phyloP scores from a whole-genome alignment of 2,888 invertebrate genomes.

The Ophion ventricosus region DNA sequence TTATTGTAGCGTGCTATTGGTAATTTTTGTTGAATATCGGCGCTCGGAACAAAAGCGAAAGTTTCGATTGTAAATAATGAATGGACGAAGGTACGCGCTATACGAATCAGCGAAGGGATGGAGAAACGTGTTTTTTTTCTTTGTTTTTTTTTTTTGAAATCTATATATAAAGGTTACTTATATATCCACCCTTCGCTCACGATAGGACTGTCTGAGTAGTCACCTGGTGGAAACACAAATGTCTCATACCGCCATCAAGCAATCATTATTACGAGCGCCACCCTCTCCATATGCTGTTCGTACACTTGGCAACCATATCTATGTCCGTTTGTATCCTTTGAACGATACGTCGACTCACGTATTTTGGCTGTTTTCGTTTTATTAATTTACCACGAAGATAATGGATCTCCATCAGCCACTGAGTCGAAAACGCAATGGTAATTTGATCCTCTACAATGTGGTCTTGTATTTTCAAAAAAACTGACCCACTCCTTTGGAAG shows the following conservation, averaged over 20 bases:
- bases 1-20: slow-evolving; percentile 22
- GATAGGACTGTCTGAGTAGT: slow-evolving; percentile 15
- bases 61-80: slow-evolving; percentile 37
- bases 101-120: slow-evolving; percentile 7
- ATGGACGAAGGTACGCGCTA: slow-evolving; percentile 16
- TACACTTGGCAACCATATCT: neutral
- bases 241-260: slow-evolving; percentile 29
- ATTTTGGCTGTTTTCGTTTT: too few species aligned
- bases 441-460: too few species aligned
- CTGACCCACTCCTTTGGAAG: too few species aligned
- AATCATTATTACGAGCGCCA: neutral
- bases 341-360: neutral
- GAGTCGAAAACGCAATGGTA: too few species aligned
- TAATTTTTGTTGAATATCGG: slow-evolving; percentile 29
- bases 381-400: too few species aligned
- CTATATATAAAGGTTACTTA: neutral
- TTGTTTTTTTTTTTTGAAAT: too few species aligned
- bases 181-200: slow-evolving; percentile 35
- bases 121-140: neutral
- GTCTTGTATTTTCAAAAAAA: neutral
- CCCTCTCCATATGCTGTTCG: neutral
- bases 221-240: slow-evolving; percentile 43
- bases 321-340: neutral
- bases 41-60: neutral
- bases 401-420: too few species aligned